A percentile compares a stretch with the other conserved stretches of the same genome.
phyloP scores from a whole-genome alignment of 2,113 vertebrate genomes.

The Pholis gunnellus region DNA sequence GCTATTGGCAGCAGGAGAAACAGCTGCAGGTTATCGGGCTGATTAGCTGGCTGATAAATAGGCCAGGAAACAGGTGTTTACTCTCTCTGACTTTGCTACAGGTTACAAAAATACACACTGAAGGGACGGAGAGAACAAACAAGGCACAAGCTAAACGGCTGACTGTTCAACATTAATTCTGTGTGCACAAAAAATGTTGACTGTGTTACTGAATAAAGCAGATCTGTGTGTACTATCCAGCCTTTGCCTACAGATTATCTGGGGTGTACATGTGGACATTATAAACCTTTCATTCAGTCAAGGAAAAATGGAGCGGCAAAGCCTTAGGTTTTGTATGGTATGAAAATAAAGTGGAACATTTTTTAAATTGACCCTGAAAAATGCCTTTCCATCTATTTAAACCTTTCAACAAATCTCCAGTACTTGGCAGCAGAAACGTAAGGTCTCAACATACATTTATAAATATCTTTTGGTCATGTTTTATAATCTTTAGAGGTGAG shows the following conservation, averaged over 20 bases:
- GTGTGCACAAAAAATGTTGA: background rate
- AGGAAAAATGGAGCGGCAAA: background rate
- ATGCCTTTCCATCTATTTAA: background rate
- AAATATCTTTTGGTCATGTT: background rate
- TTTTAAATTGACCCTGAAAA: background rate
- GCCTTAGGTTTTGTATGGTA: background rate
- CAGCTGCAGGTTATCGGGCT: conserved; percentile 41
- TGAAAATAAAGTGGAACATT: background rate
- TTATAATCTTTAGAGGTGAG: background rate
- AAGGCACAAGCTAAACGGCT: background rate
- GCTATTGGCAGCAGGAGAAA: background rate
- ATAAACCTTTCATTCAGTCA: background rate
- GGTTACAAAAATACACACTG: background rate
- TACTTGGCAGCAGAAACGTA: background rate
- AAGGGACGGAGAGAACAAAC: background rate
- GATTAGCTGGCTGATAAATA: conserved; percentile 16
- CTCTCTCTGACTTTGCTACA: background rate
- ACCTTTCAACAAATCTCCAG: background rate
- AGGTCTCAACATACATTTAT: background rate
- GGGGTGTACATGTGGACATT: background rate
- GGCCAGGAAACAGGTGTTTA: conserved; percentile 18
- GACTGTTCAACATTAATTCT: background rate
- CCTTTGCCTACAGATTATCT: background rate
- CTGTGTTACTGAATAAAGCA: background rate
- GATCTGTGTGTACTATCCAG: background rate